phyloP scores from a whole-genome alignment of 1,140 invertebrate genomes.

The Drosophila melanogaster region DNA sequence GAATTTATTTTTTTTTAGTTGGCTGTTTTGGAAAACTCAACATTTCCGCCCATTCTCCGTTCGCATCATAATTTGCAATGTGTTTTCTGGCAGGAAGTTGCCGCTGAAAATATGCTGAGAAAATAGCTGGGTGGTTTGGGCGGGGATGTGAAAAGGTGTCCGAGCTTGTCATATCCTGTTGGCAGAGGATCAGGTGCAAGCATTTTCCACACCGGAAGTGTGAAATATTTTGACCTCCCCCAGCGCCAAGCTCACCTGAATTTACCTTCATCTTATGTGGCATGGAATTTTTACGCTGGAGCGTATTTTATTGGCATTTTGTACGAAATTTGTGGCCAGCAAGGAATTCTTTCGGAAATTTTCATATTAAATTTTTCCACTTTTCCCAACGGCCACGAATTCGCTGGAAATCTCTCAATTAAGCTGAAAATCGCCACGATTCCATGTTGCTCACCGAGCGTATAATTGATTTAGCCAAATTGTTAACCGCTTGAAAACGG shows the following conservation, averaged over 20 bases:
- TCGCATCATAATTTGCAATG: constrained; percentile 66
- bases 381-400: constrained; percentile 1
- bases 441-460: constrained; percentile 34
- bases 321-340: constrained; percentile 67
- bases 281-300: constrained; percentile 72
- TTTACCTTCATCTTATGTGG: constrained; percentile 54
- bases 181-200: constrained; percentile 51
- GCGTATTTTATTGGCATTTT: constrained; percentile 80
- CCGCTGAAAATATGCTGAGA: constrained; percentile 35
- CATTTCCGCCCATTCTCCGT: constrained; percentile 9
- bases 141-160: neutral
- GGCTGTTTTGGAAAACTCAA: constrained; percentile 44
- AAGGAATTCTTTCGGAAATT: constrained; percentile 59
- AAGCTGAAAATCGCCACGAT: constrained; percentile 44
- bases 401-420: constrained; percentile 65
- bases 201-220: constrained; percentile 53
- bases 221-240: constrained; percentile 68
- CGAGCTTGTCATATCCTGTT: constrained; percentile 78
- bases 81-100: constrained; percentile 64
- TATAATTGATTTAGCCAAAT: constrained; percentile 80
- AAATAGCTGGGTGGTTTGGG: constrained; percentile 23
- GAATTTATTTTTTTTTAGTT: constrained; percentile 30
- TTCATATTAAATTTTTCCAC: constrained; percentile 53
- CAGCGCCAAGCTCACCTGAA: constrained; percentile 12
- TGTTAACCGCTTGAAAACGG: constrained; percentile 70